Evolutionary conservation across 1,140 invertebrate genomes (phyloP).

Genomic region (Pogonognathellus flavescens): DNA sequence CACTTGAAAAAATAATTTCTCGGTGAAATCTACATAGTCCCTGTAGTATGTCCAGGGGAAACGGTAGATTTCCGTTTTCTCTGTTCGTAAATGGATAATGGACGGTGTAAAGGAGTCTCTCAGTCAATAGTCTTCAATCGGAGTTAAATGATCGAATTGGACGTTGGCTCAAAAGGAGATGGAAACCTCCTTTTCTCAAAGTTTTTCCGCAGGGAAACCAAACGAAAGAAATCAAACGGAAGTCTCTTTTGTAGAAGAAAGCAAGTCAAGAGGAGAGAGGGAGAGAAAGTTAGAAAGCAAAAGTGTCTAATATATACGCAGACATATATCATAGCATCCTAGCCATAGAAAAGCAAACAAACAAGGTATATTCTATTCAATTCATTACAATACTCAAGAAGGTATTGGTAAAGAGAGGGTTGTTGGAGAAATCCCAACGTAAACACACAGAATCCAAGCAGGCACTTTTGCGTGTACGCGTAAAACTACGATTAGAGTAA

Average conservation of each 20-base stretch:
- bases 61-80: slow-evolving; percentile 1
- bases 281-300: neutral
- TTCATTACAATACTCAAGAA: neutral
- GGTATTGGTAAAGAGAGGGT: too few species aligned
- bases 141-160: slow-evolving; percentile 35
- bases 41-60: slow-evolving; percentile 11
- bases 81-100: slow-evolving; percentile 8
- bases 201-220: slow-evolving; percentile 35
- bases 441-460: too few species aligned
- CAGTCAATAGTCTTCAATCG: slow-evolving; percentile 44
- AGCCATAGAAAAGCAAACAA: neutral
- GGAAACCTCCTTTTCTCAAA: slow-evolving; percentile 14
- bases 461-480: slow-evolving; percentile 32
- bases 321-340: neutral
- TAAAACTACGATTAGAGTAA: slow-evolving; percentile 54
- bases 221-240: slow-evolving; percentile 34
- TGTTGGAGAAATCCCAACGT: too few species aligned
- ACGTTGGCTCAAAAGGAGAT: neutral
- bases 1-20: slow-evolving; percentile 15
- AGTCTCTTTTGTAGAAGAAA: slow-evolving; percentile 18
- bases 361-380: neutral
- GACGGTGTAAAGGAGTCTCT: slow-evolving; percentile 11
- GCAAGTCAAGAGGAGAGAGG: neutral
- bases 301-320: slow-evolving; percentile 18
- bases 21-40: neutral